Percentiles rank a stretch among this genome's conserved stretches.
Conservation (phyloP, 2,888 invertebrate genomes). For the Pteria penguin region DNA sequence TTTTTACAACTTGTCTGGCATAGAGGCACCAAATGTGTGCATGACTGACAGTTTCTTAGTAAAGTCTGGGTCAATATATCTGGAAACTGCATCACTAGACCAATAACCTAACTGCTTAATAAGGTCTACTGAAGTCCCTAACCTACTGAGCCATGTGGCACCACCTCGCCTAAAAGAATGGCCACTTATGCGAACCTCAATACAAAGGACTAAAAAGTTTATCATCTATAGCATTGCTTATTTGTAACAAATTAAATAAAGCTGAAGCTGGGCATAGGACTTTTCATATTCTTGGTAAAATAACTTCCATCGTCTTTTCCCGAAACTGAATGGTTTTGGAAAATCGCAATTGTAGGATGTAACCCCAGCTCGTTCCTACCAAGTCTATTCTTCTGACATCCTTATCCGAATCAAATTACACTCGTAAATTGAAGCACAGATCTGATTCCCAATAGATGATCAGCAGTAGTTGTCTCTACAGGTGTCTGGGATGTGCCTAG, state of each 20-base stretch:
- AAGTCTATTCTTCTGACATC: too few relatives aligned
- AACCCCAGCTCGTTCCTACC: too few relatives aligned
- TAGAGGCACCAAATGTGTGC: background rate
- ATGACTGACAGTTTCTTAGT: background rate
- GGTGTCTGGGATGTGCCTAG: slow-evolving; percentile 12
- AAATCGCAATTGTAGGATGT: background rate
- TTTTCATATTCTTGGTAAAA: background rate
- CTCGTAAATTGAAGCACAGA: background rate
- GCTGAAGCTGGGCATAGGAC: slow-evolving; percentile 15
- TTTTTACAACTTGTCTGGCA: too few relatives aligned
- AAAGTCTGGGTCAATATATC: slow-evolving; percentile 12
- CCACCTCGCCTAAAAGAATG: too few relatives aligned
- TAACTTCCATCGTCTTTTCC: background rate
- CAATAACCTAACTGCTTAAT: too few relatives aligned
- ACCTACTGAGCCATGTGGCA: background rate
- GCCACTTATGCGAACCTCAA: too few relatives aligned
- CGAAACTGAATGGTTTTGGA: slow-evolving; percentile 19
- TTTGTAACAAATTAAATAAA: background rate
- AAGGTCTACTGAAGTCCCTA: slow-evolving; percentile 2
- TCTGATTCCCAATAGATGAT: slow-evolving; percentile 3
- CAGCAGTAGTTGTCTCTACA: slow-evolving; percentile 5
- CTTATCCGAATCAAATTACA: background rate
- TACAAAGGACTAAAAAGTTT: background rate
- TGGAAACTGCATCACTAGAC: slow-evolving; percentile 10
- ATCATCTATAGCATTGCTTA: slow-evolving; percentile 1